Evolutionary conservation across 2,888 invertebrate species (phyloP), one percentile per base, ranked within the genome.

Genomic region (Glyphotaelius pellucidus): DNA sequence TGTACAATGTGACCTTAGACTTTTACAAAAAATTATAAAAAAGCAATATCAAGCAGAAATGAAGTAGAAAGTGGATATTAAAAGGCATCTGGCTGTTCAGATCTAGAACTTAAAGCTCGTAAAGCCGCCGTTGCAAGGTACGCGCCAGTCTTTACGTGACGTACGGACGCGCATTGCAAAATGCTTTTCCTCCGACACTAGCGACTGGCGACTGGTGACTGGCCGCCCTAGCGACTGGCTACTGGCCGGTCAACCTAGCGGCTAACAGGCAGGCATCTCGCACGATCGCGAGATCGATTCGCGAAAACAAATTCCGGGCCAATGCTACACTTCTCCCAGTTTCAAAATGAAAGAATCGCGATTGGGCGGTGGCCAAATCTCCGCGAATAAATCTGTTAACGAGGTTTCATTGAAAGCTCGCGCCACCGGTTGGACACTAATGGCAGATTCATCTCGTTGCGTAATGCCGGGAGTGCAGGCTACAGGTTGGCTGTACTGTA

Each of bases 311-410:
- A 91, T 88, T 47, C 87, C 83, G 89, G 87, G 42, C 87, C 89
- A 47, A 83, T 84, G 91, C 32, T 91, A 81, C 52, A 47, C 67
- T 91, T 89, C 84, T 81, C 89, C 42, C 67, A 89, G 79, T 91
- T 91, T 89, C 90, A 86, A 91, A 91, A 91, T 52, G 81, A 90
- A 92, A 90, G 89, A 92, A 92, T 86, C 91, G 31, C 42, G 89
- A 47, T 87, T 91, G 91, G 91, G 52, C 89, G 32, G 87, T 32
- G 89, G 92, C 93, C 93, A 93, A 92, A 83, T 86, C 47, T 89
- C 80, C 89, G 91, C 90, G 93, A 89, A 91, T 91, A 91, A 91
- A 92, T 91, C 93, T 80, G 93, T 92, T 93, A 93, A 93, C 93
- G 88, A 92, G 93, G 84, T 92, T 90, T 90, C 85, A 90, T 90